Conservation (phyloP, 2,113 vertebrate species). For the Ageneiosus marmoratus region DNA sequence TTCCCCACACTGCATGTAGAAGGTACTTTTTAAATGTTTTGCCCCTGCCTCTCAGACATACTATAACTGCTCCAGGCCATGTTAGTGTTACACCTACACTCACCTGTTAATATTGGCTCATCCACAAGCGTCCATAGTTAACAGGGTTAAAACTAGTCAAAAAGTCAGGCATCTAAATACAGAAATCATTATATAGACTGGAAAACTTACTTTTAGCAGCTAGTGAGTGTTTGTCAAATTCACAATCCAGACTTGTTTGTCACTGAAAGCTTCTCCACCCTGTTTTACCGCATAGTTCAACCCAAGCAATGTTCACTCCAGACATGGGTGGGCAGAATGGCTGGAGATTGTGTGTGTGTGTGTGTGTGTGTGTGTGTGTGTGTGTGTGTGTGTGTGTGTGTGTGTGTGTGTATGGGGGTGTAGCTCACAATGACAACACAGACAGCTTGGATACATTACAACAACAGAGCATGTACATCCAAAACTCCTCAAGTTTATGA, state of each 20-base stretch:
- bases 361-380: constrained; percentile 12
- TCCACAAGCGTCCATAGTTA: neutral
- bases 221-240: constrained; percentile 1
- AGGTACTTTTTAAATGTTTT: neutral
- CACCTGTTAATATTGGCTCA: neutral
- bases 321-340: constrained; percentile 38
- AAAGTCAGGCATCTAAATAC: neutral
- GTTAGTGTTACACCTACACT: neutral
- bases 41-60: neutral
- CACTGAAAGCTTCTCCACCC: constrained; percentile 10
- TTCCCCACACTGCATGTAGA: neutral
- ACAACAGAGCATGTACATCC: constrained; percentile 56
- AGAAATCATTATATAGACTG: neutral
- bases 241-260: constrained; percentile 27
- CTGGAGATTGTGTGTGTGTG: constrained; percentile 15
- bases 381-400: constrained; percentile 7
- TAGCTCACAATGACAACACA: constrained; percentile 48
- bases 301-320: constrained; percentile 38
- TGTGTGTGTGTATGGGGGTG: constrained; percentile 41
- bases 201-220: neutral
- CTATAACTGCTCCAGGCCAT: neutral
- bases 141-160: neutral
- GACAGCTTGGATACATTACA: constrained; percentile 67
- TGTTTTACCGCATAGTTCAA: constrained; percentile 26
- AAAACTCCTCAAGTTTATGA: constrained; percentile 59